phyloP scores from a whole-genome alignment of 64 coral and sea anemone genomes.

The Stylophora pistillata region DNA sequence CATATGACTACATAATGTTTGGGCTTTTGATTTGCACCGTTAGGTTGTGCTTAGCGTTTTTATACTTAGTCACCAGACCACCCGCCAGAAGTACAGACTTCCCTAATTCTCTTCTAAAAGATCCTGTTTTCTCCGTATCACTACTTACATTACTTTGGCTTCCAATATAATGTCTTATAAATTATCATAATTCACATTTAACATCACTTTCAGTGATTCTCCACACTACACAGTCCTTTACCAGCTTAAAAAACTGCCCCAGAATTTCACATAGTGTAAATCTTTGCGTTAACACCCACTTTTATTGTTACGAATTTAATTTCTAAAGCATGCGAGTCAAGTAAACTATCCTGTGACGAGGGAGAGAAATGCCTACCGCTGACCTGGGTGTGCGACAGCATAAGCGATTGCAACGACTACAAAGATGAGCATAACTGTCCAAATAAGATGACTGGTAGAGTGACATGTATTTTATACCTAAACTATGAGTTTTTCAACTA shows the following conservation, averaged over 20 bases:
- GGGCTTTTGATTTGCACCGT: no score
- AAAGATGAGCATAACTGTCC: slow-evolving; percentile 90
- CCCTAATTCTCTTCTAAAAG: no score
- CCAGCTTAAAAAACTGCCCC: neutral
- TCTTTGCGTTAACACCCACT: neutral
- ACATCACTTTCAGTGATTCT: no score
- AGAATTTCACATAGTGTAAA: neutral
- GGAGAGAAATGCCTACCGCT: slow-evolving; percentile 82
- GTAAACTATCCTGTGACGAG: slow-evolving; percentile 77
- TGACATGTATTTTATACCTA: neutral
- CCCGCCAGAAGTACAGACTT: no score
- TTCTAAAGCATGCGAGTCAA: slow-evolving; percentile 51
- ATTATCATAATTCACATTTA: no score
- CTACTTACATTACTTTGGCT: no score
- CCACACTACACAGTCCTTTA: no score
- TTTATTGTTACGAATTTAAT: neutral
- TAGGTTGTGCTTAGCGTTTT: no score
- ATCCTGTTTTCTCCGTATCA: no score
- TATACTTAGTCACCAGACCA: no score
- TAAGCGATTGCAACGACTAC: slow-evolving; percentile 79
- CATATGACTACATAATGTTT: no score
- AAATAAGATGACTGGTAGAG: neutral
- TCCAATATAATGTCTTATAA: no score
- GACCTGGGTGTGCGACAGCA: slow-evolving; percentile 91
- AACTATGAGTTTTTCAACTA: neutral